Base-by-base conservation (phyloP, 2,113 vertebrate species). In the Polypterus senegalus region DNA sequence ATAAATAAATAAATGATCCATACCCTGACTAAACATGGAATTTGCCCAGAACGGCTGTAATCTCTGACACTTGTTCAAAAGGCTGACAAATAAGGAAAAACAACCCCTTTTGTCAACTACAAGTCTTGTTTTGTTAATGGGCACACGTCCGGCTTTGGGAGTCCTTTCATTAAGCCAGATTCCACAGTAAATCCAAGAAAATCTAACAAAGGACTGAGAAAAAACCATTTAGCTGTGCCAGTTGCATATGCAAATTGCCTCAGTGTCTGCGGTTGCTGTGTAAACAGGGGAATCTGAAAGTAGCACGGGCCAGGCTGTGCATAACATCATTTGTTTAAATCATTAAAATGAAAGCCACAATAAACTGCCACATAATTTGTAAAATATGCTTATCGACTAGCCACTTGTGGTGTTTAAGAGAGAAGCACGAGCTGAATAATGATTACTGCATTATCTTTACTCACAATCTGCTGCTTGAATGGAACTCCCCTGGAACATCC, bases 321-420 rank as follows among this genome's bases (percentile, higher is more conserved):
- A 80, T 74, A 73, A 81, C 79, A 80, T 76, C 75, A 78, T 83
- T 82, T 80, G 79, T 82, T 82, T 79, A 77, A 81, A 82, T 83
- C 80, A 79, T 85, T 85, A 82, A 84, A 65, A 81, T 79, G 77
- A 82, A 83, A 81, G 79, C 74, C 74, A 63, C 77, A 79, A 79
- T 82, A 80, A 81, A 81, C 80, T 73, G 77, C 74, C 76, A 78
- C 76, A 73, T 80, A 83, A 83, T 78, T 78, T 82, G 77, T 77
- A 78, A 78, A 81, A 79, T 81, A 83, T 79, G 75, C 78, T 77
- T 79, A 75, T 80, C 77, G 78, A 80, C 79, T 73, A 70, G 73
- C 71, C 70, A 80, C 75, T 75, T 81, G 61, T 82, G 77, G 73
- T 79, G 76, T 76, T 76, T 74, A 74, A 76, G 75, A 75, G 78